These are phyloP conservation scores for Drosophila dunni DNA, from an alignment of 1,140 invertebrate genomes.

Conservation along the genomic window DNA sequence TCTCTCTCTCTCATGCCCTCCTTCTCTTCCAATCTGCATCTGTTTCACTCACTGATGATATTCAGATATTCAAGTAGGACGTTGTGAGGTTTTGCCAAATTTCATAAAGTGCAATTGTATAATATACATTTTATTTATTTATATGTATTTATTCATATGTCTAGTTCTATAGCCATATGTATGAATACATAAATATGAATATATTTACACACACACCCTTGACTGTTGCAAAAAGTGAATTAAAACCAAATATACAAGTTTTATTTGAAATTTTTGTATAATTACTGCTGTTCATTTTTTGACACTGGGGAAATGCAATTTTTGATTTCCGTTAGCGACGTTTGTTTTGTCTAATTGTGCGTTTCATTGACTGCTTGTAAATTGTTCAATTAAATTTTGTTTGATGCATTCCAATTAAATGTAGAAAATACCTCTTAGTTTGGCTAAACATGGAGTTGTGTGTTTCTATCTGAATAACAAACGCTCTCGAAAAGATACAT, in stretches of 20 bases:
- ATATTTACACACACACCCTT: not conserved
- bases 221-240: not conserved
- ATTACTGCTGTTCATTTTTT: constrained; percentile 23
- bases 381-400: constrained; percentile 19
- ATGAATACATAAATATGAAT: too few species aligned
- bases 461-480: too few species aligned
- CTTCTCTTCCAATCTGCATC: not conserved
- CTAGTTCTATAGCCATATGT: not conserved
- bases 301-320: constrained; percentile 14
- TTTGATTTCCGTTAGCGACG: constrained; percentile 1
- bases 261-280: constrained; percentile 25
- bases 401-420: constrained; percentile 2
- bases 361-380: constrained; percentile 19
- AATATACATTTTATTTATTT: constrained; percentile 67
- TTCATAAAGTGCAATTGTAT: constrained; percentile 59
- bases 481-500: not conserved
- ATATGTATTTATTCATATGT: constrained; percentile 32
- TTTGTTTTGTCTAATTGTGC: constrained; percentile 12
- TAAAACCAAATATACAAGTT: constrained; percentile 35
- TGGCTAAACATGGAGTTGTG: not conserved
- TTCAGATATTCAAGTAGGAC: constrained; percentile 1
- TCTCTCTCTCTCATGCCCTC: not conserved
- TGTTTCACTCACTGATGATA: constrained; percentile 9
- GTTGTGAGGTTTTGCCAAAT: constrained; percentile 38
- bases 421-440: not conserved